Percentiles rank a stretch among this genome's conserved stretches.
Evolutionary conservation across 2,797 vertebrate species (phyloP).

Genomic region (Limnodromus scolopaceus): DNA sequence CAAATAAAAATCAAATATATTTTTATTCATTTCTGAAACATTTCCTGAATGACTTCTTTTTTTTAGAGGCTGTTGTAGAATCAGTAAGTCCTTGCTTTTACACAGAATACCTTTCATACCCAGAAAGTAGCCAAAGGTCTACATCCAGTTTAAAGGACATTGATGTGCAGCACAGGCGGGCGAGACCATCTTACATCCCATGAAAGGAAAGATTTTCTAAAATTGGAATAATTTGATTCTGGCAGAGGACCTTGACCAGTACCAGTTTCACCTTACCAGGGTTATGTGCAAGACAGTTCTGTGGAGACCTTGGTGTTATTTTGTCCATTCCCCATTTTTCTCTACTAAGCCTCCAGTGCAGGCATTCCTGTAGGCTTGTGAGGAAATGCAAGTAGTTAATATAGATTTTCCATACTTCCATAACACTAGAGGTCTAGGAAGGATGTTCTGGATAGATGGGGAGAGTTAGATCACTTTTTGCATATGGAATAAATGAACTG

Average conservation of each 20-base stretch:
- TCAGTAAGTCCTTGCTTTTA: not conserved
- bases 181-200: not conserved
- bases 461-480: not conserved
- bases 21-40: not conserved
- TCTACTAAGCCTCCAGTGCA: not conserved
- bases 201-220: not conserved
- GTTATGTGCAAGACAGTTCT: not conserved
- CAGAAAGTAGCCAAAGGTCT: not conserved
- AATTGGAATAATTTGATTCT: not conserved
- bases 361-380: not conserved
- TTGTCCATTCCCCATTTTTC: not conserved
- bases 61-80: not conserved
- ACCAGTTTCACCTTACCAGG: not conserved
- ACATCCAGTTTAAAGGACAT: not conserved
- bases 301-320: not conserved
- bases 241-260: not conserved
- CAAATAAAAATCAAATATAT: not conserved
- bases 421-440: not conserved
- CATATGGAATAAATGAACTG: not conserved
- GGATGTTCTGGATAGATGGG: too few species aligned
- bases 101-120: not conserved
- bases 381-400: not conserved
- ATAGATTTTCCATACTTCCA: not conserved
- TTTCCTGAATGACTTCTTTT: not conserved
- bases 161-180: not conserved